Evolutionary conservation across 1,140 invertebrate genomes (phyloP).

Genomic region (Acyrthosiphon pisum): DNA sequence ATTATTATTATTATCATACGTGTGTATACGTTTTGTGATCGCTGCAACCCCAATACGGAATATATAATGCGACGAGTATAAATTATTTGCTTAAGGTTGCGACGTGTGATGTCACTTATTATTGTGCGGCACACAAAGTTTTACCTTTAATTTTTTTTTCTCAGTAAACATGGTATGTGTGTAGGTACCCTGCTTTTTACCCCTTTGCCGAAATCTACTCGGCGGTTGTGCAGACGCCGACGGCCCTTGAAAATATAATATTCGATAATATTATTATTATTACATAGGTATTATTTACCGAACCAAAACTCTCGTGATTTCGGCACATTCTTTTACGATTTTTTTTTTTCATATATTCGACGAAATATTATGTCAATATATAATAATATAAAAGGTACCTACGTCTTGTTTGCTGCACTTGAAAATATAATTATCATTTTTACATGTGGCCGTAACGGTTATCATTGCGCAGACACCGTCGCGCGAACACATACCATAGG

Average conservation of each 20-base stretch:
- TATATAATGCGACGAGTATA: not conserved
- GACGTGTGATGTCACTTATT: not conserved
- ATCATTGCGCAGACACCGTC: not conserved
- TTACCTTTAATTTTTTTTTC: not conserved
- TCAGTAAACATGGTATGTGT: not conserved
- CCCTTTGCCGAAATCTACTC: not conserved
- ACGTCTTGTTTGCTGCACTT: not conserved
- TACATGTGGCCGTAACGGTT: not conserved
- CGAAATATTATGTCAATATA: no score
- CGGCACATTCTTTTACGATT: not conserved
- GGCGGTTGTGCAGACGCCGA: not conserved
- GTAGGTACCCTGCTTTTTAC: not conserved
- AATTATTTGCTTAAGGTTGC: slow-evolving; percentile 18
- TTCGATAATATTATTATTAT: not conserved
- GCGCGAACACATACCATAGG: not conserved
- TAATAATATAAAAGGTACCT: no score
- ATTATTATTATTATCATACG: slow-evolving; percentile 8
- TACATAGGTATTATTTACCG: not conserved
- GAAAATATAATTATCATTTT: not conserved
- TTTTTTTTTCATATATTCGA: not conserved
- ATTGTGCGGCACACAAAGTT: not conserved
- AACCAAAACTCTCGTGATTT: not conserved
- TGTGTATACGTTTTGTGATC: not conserved
- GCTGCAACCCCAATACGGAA: not conserved
- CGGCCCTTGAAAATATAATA: not conserved